These are phyloP conservation scores for Rhabdomys dilectus DNA, from an alignment of 2,113 vertebrate genomes.

Conservation along the genomic window DNA sequence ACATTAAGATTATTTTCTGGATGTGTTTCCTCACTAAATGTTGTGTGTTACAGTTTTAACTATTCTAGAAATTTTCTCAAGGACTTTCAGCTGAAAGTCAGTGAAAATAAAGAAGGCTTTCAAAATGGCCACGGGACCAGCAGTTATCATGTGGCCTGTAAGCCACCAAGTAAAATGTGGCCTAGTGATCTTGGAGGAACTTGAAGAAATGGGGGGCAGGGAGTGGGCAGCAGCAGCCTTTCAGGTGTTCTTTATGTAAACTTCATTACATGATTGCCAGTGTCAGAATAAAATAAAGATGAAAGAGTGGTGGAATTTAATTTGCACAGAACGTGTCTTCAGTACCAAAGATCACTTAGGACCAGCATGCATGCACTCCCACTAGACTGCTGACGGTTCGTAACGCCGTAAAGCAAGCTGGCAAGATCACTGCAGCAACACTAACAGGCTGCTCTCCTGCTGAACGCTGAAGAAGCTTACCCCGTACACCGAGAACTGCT, in stretches of 20 bases:
- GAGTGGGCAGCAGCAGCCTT: background rate
- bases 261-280: conserved; percentile 22
- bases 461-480: conserved; percentile 45
- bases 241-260: background rate
- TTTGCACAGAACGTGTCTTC: conserved; percentile 37
- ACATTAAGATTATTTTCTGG: background rate
- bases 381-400: conserved; percentile 1
- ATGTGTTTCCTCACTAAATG: conserved; percentile 8
- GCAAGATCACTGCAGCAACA: background rate
- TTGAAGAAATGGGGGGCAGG: background rate
- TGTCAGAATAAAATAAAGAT: conserved; percentile 37
- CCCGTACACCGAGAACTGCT: conserved; percentile 28
- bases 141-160: background rate
- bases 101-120: conserved; percentile 38
- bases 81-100: conserved; percentile 39
- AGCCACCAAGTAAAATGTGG: background rate
- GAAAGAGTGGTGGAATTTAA: conserved; percentile 29
- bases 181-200: conserved; percentile 21
- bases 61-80: conserved; percentile 33
- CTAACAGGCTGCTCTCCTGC: background rate
- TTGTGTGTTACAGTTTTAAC: conserved; percentile 45
- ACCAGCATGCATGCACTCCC: background rate
- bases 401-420: background rate
- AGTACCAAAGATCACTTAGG: conserved; percentile 41
- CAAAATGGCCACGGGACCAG: background rate